A percentile compares a stretch with the other conserved stretches of the same genome.
Evolutionary conservation across 2,888 invertebrate species (phyloP).

Genomic region (Scelioninae gen. 2): DNA sequence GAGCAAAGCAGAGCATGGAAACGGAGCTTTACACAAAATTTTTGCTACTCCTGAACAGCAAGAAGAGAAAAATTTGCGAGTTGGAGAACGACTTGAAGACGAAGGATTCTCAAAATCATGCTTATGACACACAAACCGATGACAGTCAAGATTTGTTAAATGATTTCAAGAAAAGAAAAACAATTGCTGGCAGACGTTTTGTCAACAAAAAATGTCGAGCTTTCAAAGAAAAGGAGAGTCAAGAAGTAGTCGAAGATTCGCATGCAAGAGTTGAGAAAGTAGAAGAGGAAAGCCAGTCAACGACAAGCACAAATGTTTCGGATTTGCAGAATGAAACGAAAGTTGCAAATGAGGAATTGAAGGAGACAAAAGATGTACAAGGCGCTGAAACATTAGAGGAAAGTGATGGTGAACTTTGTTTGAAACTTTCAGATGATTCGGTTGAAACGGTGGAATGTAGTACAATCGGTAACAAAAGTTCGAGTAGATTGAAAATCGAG

Average conservation of each 20-base stretch:
- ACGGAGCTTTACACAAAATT: constrained; percentile 36
- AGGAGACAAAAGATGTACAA: neutral
- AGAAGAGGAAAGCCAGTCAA: constrained; percentile 8
- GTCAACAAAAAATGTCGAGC: neutral
- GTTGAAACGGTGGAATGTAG: constrained; percentile 12
- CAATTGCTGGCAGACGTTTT: neutral
- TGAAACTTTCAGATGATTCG: constrained; percentile 31
- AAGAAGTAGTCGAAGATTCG: neutral
- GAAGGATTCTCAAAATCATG: constrained; percentile 21
- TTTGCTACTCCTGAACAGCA: constrained; percentile 28
- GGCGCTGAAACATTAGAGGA: neutral
- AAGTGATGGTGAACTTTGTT: constrained; percentile 30
- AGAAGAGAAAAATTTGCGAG: constrained; percentile 39
- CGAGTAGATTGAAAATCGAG: constrained; percentile 7
- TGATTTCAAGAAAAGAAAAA: constrained; percentile 22
- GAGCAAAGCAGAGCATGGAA: constrained; percentile 43
- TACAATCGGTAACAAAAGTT: neutral
- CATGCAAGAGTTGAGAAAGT: neutral
- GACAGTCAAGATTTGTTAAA: constrained; percentile 49
- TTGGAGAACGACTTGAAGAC: constrained; percentile 19
- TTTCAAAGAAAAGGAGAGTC: constrained; percentile 4
- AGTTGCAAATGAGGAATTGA: neutral
- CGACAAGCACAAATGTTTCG: constrained; percentile 12
- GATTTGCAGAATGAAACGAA: neutral
- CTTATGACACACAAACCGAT: constrained; percentile 44